phyloP scores from a whole-genome alignment of 2,888 invertebrate species.

The Lepetodrilus schrolli region DNA sequence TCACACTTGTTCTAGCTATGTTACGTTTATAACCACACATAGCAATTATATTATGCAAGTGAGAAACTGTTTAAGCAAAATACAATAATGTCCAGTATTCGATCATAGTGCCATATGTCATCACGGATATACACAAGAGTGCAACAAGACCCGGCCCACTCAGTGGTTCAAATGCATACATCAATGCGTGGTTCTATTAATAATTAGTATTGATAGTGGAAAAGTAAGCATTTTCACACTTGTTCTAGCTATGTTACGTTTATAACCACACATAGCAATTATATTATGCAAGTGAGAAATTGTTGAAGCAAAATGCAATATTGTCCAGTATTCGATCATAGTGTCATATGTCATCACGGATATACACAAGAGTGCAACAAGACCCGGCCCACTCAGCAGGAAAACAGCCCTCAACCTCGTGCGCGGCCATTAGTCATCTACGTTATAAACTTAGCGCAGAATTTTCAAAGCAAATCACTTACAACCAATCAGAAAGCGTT shows the following conservation, averaged over 20 bases:
- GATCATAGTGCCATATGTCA: conserved; percentile 6
- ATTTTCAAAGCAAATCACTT: conserved; percentile 28
- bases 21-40: no score
- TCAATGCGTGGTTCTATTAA: no score
- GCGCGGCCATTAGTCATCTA: conserved; percentile 23
- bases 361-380: background rate
- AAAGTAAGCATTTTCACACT: no score
- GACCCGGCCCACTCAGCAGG: conserved; percentile 15
- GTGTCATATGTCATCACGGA: conserved; percentile 9
- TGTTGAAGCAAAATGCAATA: no score
- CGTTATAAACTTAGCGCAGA: conserved; percentile 31
- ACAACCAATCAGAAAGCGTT: conserved; percentile 32
- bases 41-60: no score
- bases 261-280: no score
- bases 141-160: conserved; percentile 14
- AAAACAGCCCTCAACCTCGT: background rate
- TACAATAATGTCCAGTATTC: conserved; percentile 14
- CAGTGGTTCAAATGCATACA: no score
- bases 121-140: background rate
- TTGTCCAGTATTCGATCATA: conserved; percentile 16
- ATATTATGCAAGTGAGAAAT: no score
- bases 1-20: no score
- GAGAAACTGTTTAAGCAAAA: no score
- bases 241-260: no score
- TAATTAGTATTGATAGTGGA: no score